Evolutionary conservation across 64 coral and sea anemone species (phyloP), one percentile per base, ranked within the genome.

Genomic region (Acropora tenuis): DNA sequence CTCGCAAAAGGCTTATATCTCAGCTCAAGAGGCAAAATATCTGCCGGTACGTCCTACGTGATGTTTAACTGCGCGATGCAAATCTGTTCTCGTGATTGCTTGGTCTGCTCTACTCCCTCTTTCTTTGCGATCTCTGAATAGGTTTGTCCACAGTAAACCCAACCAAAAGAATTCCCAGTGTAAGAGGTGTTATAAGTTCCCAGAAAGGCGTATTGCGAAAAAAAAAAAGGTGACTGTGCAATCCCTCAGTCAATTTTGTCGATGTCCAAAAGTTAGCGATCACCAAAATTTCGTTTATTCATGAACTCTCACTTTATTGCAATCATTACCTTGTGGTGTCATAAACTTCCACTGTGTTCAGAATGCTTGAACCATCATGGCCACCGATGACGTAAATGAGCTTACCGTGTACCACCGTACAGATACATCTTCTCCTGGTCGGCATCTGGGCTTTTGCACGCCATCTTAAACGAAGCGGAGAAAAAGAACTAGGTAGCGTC

Each of bases 291-390:
- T 30, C 30, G 0, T 30, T 30, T 30, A 10, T 55, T 55, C 10
- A 5, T 55, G 52, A 55, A 10, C 30, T 30, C 5, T 55, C 52
- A 7, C 60, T 2, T 71, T 66, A 6, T 2, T 53, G 2, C 15
- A 3, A 42, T 30, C 2, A 45, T 92, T 82, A 98, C 96, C 93
- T 95, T 75, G 79, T 79, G 2, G 91, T 94, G 69, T 99, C 97
- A 16, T 99, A 99, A 65, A 89, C 88, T 49, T 99, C 97, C 8
- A 99, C 92, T 69, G 97, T 99, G 75, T 99, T 99, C 18, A 99
- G 77, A 80, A 99, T 99, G 75, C 94, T 99, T 7, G 97, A 99
- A 46, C 97, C 97, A 71, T 99, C 97, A 89, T 99, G 97, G 47
- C 97, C 97, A 8, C 97, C 97, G 43, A 99, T 90, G 16, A 99